Conservation (phyloP, 1,140 invertebrate genomes). For the Rhopalosiphum padi region DNA sequence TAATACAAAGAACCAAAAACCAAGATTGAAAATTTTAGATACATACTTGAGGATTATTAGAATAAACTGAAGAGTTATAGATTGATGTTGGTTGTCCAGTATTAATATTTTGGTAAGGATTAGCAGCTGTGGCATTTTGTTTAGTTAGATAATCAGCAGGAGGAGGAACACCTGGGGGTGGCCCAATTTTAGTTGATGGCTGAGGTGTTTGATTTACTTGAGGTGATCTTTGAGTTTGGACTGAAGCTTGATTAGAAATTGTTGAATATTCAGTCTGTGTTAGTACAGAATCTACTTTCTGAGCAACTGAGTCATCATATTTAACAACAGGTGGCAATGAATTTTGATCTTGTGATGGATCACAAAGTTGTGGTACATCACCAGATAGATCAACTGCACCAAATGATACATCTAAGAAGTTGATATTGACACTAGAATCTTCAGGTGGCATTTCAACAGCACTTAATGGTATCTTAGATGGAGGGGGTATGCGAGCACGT, state of each 20-base stretch:
- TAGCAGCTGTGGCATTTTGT: constrained; percentile 20
- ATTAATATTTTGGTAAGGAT: constrained; percentile 45
- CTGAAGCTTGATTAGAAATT: constrained; percentile 16
- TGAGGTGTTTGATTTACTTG: constrained; percentile 45
- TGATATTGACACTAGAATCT: constrained; percentile 74
- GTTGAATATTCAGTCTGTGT: constrained; percentile 37
- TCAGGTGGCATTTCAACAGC: constrained; percentile 95
- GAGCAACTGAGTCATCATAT: constrained; percentile 48
- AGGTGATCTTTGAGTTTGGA: constrained; percentile 42
- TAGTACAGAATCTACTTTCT: constrained; percentile 52
- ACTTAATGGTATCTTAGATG: constrained; percentile 91
- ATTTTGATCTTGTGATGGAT: constrained; percentile 28
- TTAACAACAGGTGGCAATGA: constrained; percentile 42
- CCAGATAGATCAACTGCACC: constrained; percentile 87
- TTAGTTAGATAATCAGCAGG: constrained; percentile 52
- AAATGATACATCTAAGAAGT: constrained; percentile 91
- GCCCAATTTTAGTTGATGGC: constrained; percentile 46
- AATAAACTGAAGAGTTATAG: constrained; percentile 56
- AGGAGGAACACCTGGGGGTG: constrained; percentile 53
- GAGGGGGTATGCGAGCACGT: constrained; percentile 84
- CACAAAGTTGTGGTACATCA: constrained; percentile 64
- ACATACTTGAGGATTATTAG: constrained; percentile 54
- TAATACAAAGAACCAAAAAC: background rate
- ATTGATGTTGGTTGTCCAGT: constrained; percentile 53
- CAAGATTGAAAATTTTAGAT: background rate